Conservation (phyloP, 2,888 invertebrate species). For the Zeuzera pyrina region DNA sequence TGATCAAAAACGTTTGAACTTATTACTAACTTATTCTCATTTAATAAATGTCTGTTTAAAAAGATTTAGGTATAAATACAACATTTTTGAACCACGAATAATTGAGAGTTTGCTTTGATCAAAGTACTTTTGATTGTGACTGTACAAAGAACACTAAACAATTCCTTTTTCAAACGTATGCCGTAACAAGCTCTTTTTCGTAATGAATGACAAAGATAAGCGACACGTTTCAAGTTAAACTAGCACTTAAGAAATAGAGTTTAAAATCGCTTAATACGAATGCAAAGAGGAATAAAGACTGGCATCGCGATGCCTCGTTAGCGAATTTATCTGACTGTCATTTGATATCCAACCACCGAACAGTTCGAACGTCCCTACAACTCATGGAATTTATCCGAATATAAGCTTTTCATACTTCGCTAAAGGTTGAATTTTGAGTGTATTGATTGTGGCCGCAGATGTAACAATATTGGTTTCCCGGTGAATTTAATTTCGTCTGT, state of each 20-base stretch:
- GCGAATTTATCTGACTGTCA: constrained; percentile 54
- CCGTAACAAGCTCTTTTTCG: too few relatives aligned
- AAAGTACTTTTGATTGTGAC: too few relatives aligned
- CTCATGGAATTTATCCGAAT: constrained; percentile 22
- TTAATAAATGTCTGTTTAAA: too few relatives aligned
- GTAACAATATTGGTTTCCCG: constrained; percentile 48
- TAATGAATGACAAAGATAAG: too few relatives aligned
- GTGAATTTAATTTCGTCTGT: constrained; percentile 61
- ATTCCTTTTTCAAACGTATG: constrained; percentile 53
- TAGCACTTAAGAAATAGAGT: constrained; percentile 25
- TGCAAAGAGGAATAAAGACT: constrained; percentile 29
- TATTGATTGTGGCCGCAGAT: constrained; percentile 32
- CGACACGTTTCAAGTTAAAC: too few relatives aligned
- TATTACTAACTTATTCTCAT: too few relatives aligned
- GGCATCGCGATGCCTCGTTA: constrained; percentile 52
- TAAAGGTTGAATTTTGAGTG: constrained; percentile 28
- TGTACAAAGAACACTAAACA: constrained; percentile 43
- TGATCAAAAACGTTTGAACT: too few relatives aligned
- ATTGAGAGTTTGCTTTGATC: too few relatives aligned
- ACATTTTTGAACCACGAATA: too few relatives aligned
- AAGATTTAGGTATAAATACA: too few relatives aligned
- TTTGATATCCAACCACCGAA: constrained; percentile 48
- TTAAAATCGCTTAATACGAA: constrained; percentile 27
- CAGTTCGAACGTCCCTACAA: constrained; percentile 24
- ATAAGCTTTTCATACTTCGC: constrained; percentile 23